A percentile compares a stretch with the other conserved stretches of the same genome.
phyloP scores from a whole-genome alignment of 1,140 invertebrate species.

The Onthophagus taurus region DNA sequence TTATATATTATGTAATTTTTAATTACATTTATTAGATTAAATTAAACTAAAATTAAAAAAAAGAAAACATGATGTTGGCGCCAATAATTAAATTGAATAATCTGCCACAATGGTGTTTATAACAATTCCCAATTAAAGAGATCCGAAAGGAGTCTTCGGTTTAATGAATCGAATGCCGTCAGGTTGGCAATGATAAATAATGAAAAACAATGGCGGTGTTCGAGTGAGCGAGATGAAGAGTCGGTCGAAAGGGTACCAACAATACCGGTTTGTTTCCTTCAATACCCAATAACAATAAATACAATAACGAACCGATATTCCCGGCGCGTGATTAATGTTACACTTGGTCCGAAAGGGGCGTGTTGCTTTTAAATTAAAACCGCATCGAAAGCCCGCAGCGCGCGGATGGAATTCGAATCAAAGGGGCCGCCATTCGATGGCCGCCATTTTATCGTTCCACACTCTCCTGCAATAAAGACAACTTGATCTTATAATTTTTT shows the following conservation, averaged over 20 bases:
- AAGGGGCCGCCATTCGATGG: conserved; percentile 30
- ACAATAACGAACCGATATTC: conserved; percentile 3
- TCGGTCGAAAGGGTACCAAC: background rate
- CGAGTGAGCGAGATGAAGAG: background rate
- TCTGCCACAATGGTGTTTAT: too few relatives aligned
- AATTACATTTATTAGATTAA: too few relatives aligned
- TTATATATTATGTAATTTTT: too few relatives aligned
- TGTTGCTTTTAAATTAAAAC: conserved; percentile 22
- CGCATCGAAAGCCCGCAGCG: conserved; percentile 23
- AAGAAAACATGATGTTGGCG: too few relatives aligned
- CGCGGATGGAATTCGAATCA: conserved; percentile 28
- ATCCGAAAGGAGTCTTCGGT: too few relatives aligned
- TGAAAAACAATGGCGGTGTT: background rate
- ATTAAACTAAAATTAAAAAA: too few relatives aligned
- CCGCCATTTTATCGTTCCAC: conserved; percentile 29
- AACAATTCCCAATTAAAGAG: too few relatives aligned
- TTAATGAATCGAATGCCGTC: too few relatives aligned
- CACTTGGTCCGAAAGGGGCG: conserved; percentile 22
- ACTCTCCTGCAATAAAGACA: too few relatives aligned
- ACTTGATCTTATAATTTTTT: too few relatives aligned
- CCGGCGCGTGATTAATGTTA: conserved; percentile 21
- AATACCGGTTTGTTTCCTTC: conserved; percentile 1
- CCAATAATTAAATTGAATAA: too few relatives aligned
- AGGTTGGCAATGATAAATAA: background rate
- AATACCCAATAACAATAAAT: conserved; percentile 8